Evolutionary conservation across 30 jellyfish, hydroid and myxozoan genomes (phyloP), one percentile per base, ranked within the genome.

Genomic region (Hydractinia echinata): DNA sequence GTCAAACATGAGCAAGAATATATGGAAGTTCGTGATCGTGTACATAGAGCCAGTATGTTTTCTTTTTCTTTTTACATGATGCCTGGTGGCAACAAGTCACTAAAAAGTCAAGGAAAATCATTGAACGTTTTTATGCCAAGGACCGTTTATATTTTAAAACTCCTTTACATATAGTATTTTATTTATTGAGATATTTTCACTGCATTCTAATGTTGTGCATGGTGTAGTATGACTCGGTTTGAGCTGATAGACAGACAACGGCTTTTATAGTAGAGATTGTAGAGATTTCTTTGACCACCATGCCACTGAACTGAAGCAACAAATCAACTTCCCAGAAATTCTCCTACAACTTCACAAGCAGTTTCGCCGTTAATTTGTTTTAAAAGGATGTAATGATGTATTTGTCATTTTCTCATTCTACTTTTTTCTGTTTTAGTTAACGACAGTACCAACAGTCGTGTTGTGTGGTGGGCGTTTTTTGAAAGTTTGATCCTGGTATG

Each of bases 401-500:
- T 56, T 15, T 56, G 68, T 56, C 68, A 73, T 39, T 18, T 73
- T 15, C 16, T 13, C 1, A 10, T 18, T 8, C 4, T 61, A 68
- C 71, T 16, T 11, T 13, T 89, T 74, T 84, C 67, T 5, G 8
- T 94, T 92, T 53, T 66, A 94, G 99, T 94, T 16, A 94, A 94
- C 66, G 99, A 94, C 91, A 94, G 99, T 79, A 94, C 99, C 30
- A 94, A 94, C 85, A 94, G 96, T 91, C 94, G 99, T 64, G 99
- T 94, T 8, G 99, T 94, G 9, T 94, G 99, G 99, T 94, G 99
- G 99, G 99, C 99, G 8, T 94, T 94, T 74, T 94, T 94, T 66
- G 99, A 94, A 76, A 89, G 99, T 76, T 85, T 94, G 76, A 94
- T 94, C 73, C 94, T 94, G 10, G 99, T 94, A 55, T 95, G 97